Base-by-base conservation (phyloP, 2,888 invertebrate genomes). In the Polyploca ridens region DNA sequence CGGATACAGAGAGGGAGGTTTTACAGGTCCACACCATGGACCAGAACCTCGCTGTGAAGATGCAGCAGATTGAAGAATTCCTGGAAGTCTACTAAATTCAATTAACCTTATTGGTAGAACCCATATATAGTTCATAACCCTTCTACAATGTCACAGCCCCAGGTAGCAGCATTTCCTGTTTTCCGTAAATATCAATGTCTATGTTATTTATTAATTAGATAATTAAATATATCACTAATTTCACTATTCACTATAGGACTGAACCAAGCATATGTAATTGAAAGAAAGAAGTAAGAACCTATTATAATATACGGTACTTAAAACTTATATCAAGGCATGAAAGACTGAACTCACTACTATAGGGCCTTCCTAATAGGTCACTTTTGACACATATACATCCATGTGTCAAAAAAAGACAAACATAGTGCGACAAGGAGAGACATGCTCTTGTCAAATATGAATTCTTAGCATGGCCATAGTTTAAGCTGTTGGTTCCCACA, bases 1-100 rank as follows among this genome's bases (percentile, higher is more conserved):
- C 76, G 62, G 75, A 83, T n/a, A 81, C 85, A 0, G 79, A 86
- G 46, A 77, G 78, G 46, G 66, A 82, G 67, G 76, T 88, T 61
- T 70, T 78, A n/a, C 78, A 83, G 35, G 70, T 87, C n/a, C 81
- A 82, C 58, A 62, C 65, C 3, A 65, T 84, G 14, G 86, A 88
- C 66, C 75, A 77, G 58, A 79, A 78, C 38, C 70, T 88, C 13
- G 78, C 76, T 0, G 66, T 72, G 62, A 76, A 81, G 62, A 73
- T 84, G 62, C 78, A 82, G 11, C 72, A 73, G 0, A 46, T 87
- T 4, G 76, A 82, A 10, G 70, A 77, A 7, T 65, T 78, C 8
- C 77, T 75, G 62, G 79, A 75, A 57, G 79, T 77, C 27, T 82
- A 83, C 59, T 83, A 71, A 65, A 49, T 64, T 59, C 62, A 49